A percentile compares a stretch with the other conserved stretches of the same genome.
Conservation (phyloP, 2,888 invertebrate genomes). For the Megalurothrips usitatus region DNA sequence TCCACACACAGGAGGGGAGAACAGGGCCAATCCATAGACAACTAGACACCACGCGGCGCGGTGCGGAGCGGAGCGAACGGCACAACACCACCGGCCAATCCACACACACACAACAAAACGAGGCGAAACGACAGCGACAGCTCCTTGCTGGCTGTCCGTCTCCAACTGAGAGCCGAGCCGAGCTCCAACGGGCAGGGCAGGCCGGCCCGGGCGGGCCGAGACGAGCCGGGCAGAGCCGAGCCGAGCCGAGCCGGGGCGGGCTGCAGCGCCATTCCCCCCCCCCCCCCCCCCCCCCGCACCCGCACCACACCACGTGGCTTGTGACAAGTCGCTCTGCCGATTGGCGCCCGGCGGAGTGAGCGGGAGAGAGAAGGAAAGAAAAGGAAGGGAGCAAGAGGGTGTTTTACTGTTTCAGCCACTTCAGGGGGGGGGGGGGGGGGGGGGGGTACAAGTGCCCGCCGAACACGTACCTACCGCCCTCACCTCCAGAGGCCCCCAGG, state of each 20-base stretch:
- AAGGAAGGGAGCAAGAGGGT: background rate
- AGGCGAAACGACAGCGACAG: background rate
- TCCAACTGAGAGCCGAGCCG: background rate
- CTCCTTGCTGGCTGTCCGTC: background rate
- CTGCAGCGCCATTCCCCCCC: background rate
- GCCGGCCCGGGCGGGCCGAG: background rate
- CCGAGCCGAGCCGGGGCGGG: background rate
- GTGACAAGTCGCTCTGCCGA: constrained; percentile 11
- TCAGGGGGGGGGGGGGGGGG: too few species aligned
- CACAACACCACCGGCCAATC: too few species aligned
- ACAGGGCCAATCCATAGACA: background rate
- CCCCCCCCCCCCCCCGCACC: background rate
- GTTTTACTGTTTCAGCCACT: too few species aligned
- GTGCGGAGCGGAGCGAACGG: background rate
- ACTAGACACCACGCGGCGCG: background rate
- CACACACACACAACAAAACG: too few species aligned
- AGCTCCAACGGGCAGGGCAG: background rate
- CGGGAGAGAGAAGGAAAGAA: background rate
- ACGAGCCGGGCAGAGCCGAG: background rate
- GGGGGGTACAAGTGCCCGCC: too few species aligned
- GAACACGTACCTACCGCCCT: too few species aligned
- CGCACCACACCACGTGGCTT: constrained; percentile 14
- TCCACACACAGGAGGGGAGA: background rate
- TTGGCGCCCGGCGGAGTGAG: background rate
- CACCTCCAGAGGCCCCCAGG: background rate